phyloP scores from a whole-genome alignment of 2,797 vertebrate species.

The Anniella stebbinsi region DNA sequence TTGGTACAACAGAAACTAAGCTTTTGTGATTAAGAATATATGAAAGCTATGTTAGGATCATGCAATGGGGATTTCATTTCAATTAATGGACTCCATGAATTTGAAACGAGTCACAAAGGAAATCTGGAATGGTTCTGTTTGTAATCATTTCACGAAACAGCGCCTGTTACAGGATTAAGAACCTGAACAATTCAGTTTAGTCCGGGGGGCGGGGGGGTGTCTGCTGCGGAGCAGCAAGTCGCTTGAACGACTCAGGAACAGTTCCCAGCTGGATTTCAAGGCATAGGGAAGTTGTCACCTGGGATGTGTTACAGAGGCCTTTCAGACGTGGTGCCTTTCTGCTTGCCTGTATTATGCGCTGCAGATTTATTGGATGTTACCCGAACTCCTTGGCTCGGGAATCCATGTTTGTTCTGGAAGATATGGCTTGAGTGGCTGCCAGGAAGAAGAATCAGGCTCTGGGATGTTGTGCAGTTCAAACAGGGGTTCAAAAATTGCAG shows the following conservation, averaged over 20 bases:
- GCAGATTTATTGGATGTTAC: too few species aligned
- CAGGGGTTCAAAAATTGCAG: too few species aligned
- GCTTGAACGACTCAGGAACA: neutral
- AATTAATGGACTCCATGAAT: neutral
- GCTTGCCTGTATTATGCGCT: too few species aligned
- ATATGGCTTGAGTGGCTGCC: too few species aligned
- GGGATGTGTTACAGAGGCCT: too few species aligned
- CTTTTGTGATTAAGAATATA: neutral
- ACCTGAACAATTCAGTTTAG: neutral
- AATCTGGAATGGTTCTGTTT: neutral
- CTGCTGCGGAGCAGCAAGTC: neutral
- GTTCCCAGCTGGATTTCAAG: neutral
- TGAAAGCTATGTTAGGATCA: neutral
- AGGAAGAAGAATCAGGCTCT: too few species aligned
- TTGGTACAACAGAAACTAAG: neutral
- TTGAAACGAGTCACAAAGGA: constrained; percentile 8
- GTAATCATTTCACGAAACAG: neutral
- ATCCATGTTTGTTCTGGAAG: too few species aligned
- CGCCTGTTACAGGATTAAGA: neutral
- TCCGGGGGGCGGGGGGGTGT: neutral
- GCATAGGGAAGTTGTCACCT: neutral
- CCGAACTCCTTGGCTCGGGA: too few species aligned
- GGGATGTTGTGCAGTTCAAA: too few species aligned
- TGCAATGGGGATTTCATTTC: neutral
- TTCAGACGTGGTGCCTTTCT: too few species aligned